Conservation (phyloP, 2,888 invertebrate species). For the Hesperia comma region DNA sequence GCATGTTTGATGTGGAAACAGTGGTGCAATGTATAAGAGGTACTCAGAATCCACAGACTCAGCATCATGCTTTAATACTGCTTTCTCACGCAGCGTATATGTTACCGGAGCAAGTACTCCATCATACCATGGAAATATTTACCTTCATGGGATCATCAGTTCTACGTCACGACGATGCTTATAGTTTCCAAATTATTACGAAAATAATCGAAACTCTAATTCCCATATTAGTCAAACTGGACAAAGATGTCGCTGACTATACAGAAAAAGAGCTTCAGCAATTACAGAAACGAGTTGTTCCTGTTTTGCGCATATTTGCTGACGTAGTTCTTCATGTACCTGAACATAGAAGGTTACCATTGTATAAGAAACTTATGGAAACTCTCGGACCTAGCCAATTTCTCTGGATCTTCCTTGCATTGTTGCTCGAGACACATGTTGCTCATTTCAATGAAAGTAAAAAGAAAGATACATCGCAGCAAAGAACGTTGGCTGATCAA, state of each 20-base stretch:
- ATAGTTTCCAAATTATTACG: slow-evolving; percentile 96
- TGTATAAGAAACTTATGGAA: slow-evolving; percentile 91
- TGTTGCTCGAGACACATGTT: slow-evolving; percentile 89
- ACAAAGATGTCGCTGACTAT: slow-evolving; percentile 65
- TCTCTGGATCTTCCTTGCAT: slow-evolving; percentile 88
- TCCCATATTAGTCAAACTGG: slow-evolving; percentile 89
- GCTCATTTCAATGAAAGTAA: slow-evolving; percentile 80
- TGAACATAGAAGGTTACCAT: slow-evolving; percentile 92
- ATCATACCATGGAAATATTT: slow-evolving; percentile 98
- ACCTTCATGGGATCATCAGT: slow-evolving; percentile 98
- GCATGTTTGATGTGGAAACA: slow-evolving; percentile 87
- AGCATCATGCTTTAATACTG: slow-evolving; percentile 95
- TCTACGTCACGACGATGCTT: slow-evolving; percentile 95
- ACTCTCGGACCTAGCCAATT: slow-evolving; percentile 87
- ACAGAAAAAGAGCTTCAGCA: slow-evolving; percentile 67
- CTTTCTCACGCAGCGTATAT: slow-evolving; percentile 91
- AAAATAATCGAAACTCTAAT: slow-evolving; percentile 95
- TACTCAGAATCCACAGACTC: slow-evolving; percentile 97
- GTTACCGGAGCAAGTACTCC: slow-evolving; percentile 92
- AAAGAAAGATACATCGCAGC: slow-evolving; percentile 59
- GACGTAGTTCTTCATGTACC: slow-evolving; percentile 96
- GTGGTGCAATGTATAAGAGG: slow-evolving; percentile 95
- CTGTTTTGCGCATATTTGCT: slow-evolving; percentile 94
- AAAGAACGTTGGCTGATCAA: slow-evolving; percentile 65
- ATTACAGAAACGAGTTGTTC: slow-evolving; percentile 80